Evolutionary conservation across 2,797 vertebrate genomes (phyloP), one percentile per base, ranked within the genome.

Genomic region (Hephaestus fuliginosus): DNA sequence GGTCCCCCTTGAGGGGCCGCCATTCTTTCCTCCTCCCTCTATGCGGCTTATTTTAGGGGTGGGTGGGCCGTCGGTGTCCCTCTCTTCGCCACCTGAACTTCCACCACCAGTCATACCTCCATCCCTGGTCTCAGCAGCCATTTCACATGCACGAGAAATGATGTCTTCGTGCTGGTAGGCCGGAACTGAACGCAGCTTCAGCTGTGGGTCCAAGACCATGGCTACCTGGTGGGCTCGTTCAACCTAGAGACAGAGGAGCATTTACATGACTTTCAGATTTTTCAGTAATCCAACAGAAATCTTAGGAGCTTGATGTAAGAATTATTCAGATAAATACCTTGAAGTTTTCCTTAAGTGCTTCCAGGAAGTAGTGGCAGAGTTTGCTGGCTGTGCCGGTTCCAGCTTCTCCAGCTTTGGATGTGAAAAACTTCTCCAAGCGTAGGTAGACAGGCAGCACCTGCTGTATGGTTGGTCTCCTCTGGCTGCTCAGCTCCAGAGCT

Each of bases 141-240:
- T 92, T 91, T 99, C 98, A 0, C 98, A 99, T 4, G 98, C 98
- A 63, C 97, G 97, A 76, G 96, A 96, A 3, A 99, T 97, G 74
- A 99, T 99, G 91, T 99, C 98, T 88, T 99, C 98, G 0, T 99
- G 98, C 92, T 99, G 98, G 92, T 99, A 99, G 0, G 97, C 96
- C 0, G 98, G 98, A n/a, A 99, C 97, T 0, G 97, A 97, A 49
- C 98, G 95, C 73, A 99, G 95, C 88, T 99, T 99, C 86, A 99
- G 96, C 91, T 99, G 98, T 1, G 98, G 98, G 91, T 99, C 98
- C 88, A 99, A 94, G 84, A 99, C 96, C 98, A 99, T 99, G 76
- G 98, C 98, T 13, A 99, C 98, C 90, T 99, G 98, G 91, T 99
- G 98, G 0, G 97, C 97, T 0, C 97, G 96, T 85, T 99, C 98